These are phyloP conservation scores for Sciurus carolinensis DNA, from an alignment of 2,797 vertebrate genomes.

Conservation along the genomic window DNA sequence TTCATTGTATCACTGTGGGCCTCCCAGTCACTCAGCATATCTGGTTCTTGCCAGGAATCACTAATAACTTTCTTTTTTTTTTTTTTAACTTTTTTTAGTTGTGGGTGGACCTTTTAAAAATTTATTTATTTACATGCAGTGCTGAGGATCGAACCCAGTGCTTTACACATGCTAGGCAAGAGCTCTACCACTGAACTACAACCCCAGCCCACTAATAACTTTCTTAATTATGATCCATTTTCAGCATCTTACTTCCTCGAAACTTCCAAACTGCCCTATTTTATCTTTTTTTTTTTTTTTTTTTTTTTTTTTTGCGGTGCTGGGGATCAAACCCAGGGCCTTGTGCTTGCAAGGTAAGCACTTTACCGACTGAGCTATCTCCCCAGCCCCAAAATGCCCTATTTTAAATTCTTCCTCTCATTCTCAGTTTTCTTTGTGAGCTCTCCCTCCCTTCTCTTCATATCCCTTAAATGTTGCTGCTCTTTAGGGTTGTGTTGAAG, in stretches of 20 bases:
- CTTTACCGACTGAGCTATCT: too few relatives aligned
- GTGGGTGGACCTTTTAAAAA: too few relatives aligned
- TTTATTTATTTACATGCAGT: not conserved
- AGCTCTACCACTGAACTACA: too few relatives aligned
- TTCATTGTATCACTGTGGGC: not conserved
- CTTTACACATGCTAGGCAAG: too few relatives aligned
- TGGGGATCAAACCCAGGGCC: too few relatives aligned
- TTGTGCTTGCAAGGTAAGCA: too few relatives aligned
- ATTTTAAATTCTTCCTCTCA: not conserved
- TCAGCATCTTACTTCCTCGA: not conserved
- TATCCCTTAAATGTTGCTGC: not conserved
- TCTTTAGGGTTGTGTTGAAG: not conserved
- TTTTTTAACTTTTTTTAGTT: too few relatives aligned
- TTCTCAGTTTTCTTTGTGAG: not conserved
- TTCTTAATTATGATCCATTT: not conserved
- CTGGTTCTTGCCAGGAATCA: constrained; percentile 13
- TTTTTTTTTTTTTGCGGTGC: too few relatives aligned
- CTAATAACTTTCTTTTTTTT: not conserved
- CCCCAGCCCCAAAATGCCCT: not conserved
- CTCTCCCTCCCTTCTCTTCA: not conserved
- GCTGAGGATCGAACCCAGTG: not conserved
- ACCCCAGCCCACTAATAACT: too few relatives aligned
- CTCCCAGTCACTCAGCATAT: not conserved
- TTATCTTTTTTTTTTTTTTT: not conserved
- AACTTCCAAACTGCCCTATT: not conserved